phyloP scores from a whole-genome alignment of 2,797 vertebrate species.

The Notolabrus celidotus region DNA sequence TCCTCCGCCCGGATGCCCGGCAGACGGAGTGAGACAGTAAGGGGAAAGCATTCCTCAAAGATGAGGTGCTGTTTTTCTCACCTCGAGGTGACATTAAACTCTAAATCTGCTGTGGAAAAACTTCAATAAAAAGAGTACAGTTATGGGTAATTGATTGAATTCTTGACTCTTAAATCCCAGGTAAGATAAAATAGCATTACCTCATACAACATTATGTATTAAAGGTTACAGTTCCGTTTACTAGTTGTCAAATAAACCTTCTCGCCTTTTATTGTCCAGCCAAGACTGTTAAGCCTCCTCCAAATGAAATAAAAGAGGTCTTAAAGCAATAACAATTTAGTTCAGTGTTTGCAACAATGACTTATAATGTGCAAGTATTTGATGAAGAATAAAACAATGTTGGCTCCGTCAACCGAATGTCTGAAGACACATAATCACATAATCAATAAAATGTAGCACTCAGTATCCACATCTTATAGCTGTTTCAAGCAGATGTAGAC shows the following conservation, averaged over 20 bases:
- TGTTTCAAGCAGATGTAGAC: too few relatives aligned
- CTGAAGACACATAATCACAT: too few relatives aligned
- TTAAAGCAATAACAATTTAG: slow-evolving; percentile 10
- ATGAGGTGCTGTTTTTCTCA: slow-evolving; percentile 36
- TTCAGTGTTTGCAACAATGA: background rate
- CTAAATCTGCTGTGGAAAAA: slow-evolving; percentile 9
- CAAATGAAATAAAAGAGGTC: background rate
- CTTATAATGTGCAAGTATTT: background rate
- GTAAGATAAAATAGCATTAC: background rate
- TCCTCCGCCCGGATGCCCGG: slow-evolving; percentile 28
- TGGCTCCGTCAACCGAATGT: too few relatives aligned
- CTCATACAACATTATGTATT: background rate
- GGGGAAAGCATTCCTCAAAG: slow-evolving; percentile 36
- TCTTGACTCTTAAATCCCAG: background rate
- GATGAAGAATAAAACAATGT: background rate
- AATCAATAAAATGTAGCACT: too few relatives aligned
- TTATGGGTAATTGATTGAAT: slow-evolving; percentile 6
- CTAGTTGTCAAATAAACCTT: background rate
- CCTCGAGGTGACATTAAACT: slow-evolving; percentile 22
- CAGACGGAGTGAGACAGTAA: slow-evolving; percentile 23
- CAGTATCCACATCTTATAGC: too few relatives aligned
- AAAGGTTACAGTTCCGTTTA: background rate
- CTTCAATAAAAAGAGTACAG: slow-evolving; percentile 3
- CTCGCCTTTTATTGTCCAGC: background rate
- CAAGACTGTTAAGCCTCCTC: background rate